Evolutionary conservation across 2,888 invertebrate species (phyloP).

Genomic region (Ecliptopera silaceata): DNA sequence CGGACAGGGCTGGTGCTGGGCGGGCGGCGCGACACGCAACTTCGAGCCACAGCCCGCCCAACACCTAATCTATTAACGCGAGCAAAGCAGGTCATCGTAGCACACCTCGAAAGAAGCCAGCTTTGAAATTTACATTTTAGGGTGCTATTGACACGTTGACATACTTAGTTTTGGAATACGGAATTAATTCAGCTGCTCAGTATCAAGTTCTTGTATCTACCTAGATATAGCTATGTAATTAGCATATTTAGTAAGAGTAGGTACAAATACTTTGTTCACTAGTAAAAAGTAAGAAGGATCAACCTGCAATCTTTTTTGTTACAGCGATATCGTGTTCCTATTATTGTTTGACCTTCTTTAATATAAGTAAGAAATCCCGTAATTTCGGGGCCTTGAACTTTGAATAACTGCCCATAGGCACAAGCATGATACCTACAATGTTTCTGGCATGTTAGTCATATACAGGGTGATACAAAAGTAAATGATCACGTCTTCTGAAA

Average conservation of each 20-base stretch:
- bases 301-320: too few relatives aligned
- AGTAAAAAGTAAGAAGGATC: background rate
- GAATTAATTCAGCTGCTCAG: background rate
- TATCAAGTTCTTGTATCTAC: too few relatives aligned
- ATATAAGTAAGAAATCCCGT: background rate
- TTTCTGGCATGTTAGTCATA: too few relatives aligned
- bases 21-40: constrained; percentile 52
- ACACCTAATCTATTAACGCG: constrained; percentile 66
- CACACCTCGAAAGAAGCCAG: constrained; percentile 34
- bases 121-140: constrained; percentile 29
- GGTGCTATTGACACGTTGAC: constrained; percentile 40
- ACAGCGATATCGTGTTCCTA: background rate
- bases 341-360: background rate
- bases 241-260: too few relatives aligned
- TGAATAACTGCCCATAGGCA: constrained; percentile 16
- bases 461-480: background rate
- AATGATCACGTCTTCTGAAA: too few relatives aligned
- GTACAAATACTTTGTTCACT: too few relatives aligned
- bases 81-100: constrained; percentile 73
- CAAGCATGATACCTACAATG: background rate
- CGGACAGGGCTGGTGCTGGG: constrained; percentile 61
- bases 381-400: constrained; percentile 31
- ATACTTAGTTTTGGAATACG: constrained; percentile 35
- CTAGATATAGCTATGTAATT: too few relatives aligned
- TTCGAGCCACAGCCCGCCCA: constrained; percentile 49